Percentiles rank a stretch among this genome's conserved stretches.
These are phyloP conservation scores for Galago senegalensis DNA, from an alignment of 2,797 vertebrate genomes.

Conservation along the genomic window DNA sequence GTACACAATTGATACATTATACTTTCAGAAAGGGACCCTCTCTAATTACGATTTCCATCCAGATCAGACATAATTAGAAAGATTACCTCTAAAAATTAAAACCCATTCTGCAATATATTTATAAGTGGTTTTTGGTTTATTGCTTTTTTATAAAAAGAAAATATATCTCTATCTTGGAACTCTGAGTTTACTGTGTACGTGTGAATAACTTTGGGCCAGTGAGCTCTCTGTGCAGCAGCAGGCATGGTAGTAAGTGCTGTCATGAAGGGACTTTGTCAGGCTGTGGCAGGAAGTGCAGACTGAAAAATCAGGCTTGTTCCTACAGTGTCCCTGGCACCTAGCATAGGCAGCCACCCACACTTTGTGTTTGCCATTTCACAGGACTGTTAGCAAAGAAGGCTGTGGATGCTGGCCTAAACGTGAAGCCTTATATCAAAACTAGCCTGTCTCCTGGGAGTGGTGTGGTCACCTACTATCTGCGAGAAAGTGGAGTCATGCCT, in stretches of 20 bases:
- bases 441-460: slow-evolving; percentile 98
- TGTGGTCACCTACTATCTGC: slow-evolving; percentile 98
- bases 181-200: neutral
- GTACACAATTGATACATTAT: neutral
- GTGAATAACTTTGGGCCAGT: neutral
- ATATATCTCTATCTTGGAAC: neutral
- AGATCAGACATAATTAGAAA: slow-evolving; percentile 52
- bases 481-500: slow-evolving; percentile 97
- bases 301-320: neutral
- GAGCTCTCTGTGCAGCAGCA: neutral
- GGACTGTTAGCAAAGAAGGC: slow-evolving; percentile 98
- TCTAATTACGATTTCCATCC: slow-evolving; percentile 38
- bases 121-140: neutral
- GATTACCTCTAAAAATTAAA: slow-evolving; percentile 47
- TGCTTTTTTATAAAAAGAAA: neutral
- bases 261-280: neutral
- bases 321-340: neutral
- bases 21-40: neutral
- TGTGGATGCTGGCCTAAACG: slow-evolving; percentile 93
- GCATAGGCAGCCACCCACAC: neutral
- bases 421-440: slow-evolving; percentile 98
- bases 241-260: neutral
- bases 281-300: neutral
- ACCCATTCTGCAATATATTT: neutral
- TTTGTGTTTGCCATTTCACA: slow-evolving; percentile 84